phyloP scores from a whole-genome alignment of 2,113 vertebrate species.

The Eudyptes chrysolophus region DNA sequence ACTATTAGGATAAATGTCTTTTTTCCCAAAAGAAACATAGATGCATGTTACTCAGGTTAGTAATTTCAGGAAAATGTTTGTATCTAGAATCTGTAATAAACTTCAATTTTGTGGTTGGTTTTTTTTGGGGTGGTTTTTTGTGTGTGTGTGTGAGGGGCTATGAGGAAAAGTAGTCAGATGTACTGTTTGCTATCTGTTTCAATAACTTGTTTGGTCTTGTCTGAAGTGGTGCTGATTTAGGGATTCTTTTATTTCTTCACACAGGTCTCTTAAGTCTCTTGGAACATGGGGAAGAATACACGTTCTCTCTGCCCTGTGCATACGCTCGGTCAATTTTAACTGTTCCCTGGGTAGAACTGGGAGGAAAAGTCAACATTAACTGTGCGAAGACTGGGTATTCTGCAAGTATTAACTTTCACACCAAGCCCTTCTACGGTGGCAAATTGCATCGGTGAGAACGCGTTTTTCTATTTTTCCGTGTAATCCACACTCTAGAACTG shows the following conservation, averaged over 20 bases:
- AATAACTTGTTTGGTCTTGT: neutral
- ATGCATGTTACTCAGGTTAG: neutral
- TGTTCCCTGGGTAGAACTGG: conserved; percentile 97
- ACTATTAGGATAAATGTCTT: neutral
- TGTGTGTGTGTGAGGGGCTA: neutral
- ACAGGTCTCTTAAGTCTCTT: conserved; percentile 88
- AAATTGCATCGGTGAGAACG: conserved; percentile 89
- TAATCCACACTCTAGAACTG: neutral
- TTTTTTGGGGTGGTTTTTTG: too few relatives aligned
- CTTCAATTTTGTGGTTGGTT: neutral
- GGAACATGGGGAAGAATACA: conserved; percentile 94
- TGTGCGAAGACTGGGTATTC: conserved; percentile 93
- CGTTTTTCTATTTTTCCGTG: neutral
- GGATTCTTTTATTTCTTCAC: neutral
- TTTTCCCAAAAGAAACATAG: neutral
- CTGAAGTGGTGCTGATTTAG: neutral
- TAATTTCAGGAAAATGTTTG: neutral
- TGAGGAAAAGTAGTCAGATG: neutral
- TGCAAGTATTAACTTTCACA: conserved; percentile 96
- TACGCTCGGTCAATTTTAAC: conserved; percentile 98
- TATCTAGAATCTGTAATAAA: neutral
- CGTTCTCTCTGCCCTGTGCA: conserved; percentile 92
- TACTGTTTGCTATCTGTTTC: neutral
- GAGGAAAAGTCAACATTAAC: conserved; percentile 92
- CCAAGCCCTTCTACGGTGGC: conserved; percentile 97